Evolutionary conservation across 2,113 vertebrate genomes (phyloP).

Genomic region (Cettia cetti): DNA sequence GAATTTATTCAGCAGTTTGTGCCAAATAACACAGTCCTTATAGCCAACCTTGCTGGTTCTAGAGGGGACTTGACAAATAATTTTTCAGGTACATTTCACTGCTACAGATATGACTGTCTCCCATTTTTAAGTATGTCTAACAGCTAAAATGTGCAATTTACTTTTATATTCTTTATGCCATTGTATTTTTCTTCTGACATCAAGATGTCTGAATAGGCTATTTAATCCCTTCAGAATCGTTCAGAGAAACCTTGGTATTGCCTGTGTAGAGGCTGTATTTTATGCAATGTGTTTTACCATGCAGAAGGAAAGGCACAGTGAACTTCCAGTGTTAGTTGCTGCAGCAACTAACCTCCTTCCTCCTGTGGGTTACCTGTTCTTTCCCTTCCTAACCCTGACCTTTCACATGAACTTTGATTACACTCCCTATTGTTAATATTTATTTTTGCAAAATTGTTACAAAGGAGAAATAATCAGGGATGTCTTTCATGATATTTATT

Average conservation of each 20-base stretch:
- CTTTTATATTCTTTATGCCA: background rate
- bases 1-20: background rate
- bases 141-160: slow-evolving; percentile 9
- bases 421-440: background rate
- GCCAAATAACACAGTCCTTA: background rate
- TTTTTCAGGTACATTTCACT: background rate
- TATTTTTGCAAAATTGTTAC: background rate
- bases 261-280: background rate
- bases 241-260: background rate
- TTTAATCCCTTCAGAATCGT: background rate
- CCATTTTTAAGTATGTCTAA: background rate
- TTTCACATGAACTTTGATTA: background rate
- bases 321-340: background rate
- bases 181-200: background rate
- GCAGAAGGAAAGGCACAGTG: background rate
- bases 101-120: background rate
- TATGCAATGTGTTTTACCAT: background rate
- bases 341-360: background rate
- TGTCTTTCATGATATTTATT: background rate
- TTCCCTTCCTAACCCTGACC: background rate
- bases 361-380: background rate
- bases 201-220: background rate
- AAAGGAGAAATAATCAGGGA: background rate
- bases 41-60: background rate
- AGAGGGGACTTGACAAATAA: background rate